Evolutionary conservation across 2,797 vertebrate genomes (phyloP), one percentile per base, ranked within the genome.

Genomic region (Echeneis naucrates): DNA sequence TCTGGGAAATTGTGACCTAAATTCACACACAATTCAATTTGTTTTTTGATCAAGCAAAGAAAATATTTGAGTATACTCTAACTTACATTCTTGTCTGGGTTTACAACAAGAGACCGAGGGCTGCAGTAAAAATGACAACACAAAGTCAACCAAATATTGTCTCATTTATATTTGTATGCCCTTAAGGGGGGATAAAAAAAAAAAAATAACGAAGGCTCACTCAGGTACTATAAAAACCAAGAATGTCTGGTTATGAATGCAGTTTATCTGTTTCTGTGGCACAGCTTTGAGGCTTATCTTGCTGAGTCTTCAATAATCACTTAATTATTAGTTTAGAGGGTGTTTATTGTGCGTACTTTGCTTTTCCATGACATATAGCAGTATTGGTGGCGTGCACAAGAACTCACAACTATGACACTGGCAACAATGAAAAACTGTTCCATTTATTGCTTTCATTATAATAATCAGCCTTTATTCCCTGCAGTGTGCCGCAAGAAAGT

Each of bases 371-470:
- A 21, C 68, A 37, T 55, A 17, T 32, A 51, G 35, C 60, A 12
- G 45, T 35, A 17, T 30, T 48, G 40, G 6, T 16, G 24, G 5
- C 1, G 19, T 42, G 30, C n/a, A 53, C 0, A 3, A 57, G 0
- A 35, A 56, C 51, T 52, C 48, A 52, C 16, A 64, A 61, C 55
- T 32, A 33, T 53, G 24, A 66, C 59, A 35, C 10, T 17, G 45
- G 68, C 23, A 40, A 45, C 14, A 21, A 23, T 4, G 32, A 40
- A 33, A 55, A 54, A 27, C 11, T 2, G 2, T 23, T 69, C 16
- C 24, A 37, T 68, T 64, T 35, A 69, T 69, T 54, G 2, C 30
- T 51, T 66, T 52, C 42, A 54, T 70, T 47, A 45, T 56, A 32
- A 62, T 27, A 45, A 45, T 8, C 42, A 21, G 53, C 24, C 35